Evolutionary conservation across 2,888 invertebrate genomes (phyloP).

Genomic region (Prosapia bicincta): DNA sequence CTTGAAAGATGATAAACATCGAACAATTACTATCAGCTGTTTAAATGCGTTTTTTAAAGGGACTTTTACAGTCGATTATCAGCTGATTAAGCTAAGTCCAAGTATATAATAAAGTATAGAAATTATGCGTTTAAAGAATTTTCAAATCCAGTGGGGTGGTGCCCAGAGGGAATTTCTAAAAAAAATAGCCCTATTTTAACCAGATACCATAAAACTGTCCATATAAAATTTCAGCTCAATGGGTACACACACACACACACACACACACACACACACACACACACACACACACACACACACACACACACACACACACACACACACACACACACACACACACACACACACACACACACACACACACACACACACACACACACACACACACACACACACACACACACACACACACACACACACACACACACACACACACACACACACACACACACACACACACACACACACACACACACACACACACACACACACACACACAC

Average conservation of each 20-base stretch:
- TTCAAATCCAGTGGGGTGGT: too few species aligned
- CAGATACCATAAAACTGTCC: too few species aligned
- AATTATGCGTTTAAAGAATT: too few species aligned
- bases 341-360: background rate
- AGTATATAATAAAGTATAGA: too few species aligned
- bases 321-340: conserved; percentile 2
- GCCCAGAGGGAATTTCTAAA: too few species aligned
- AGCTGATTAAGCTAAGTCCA: too few species aligned
- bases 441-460: background rate
- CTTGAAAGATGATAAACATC: too few species aligned
- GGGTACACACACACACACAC: conserved; percentile 22
- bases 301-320: conserved; percentile 6
- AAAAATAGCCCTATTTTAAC: too few species aligned
- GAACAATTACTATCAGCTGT: too few species aligned
- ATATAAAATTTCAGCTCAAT: too few species aligned
- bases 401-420: background rate
- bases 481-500: background rate
- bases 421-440: background rate
- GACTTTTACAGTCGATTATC: too few species aligned
- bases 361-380: background rate
- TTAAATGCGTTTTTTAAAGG: too few species aligned
- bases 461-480: background rate
- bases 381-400: background rate
- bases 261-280: conserved; percentile 19
- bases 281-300: conserved; percentile 6